These are phyloP conservation scores for Gymnorhina tibicen DNA, from an alignment of 2,113 vertebrate genomes.

Conservation along the genomic window DNA sequence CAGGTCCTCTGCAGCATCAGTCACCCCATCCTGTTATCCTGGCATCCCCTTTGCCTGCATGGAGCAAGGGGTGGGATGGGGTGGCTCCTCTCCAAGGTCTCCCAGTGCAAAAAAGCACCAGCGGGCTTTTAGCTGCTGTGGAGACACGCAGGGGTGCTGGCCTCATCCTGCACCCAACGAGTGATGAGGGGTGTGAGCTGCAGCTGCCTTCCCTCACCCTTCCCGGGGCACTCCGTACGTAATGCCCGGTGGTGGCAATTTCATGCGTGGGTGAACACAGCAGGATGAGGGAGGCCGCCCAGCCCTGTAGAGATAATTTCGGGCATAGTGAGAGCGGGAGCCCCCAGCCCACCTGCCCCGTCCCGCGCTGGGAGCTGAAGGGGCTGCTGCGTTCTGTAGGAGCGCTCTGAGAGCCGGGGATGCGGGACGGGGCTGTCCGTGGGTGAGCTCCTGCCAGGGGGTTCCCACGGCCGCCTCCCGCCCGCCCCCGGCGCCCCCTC, in stretches of 20 bases:
- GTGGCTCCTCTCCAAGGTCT: background rate
- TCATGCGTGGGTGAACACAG: too few relatives aligned
- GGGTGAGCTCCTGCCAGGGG: background rate
- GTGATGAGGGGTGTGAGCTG: background rate
- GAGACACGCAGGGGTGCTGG: accelerated
- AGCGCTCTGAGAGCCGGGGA: background rate
- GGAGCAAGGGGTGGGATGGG: background rate
- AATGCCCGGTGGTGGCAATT: background rate
- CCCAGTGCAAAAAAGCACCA: background rate
- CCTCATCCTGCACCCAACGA: accelerated
- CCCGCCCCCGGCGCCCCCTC: background rate
- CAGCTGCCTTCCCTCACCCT: background rate
- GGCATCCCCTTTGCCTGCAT: accelerated
- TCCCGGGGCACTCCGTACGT: accelerated
- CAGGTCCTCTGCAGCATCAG: background rate
- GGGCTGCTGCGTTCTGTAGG: background rate
- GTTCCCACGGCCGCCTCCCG: background rate
- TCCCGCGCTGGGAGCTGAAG: too few relatives aligned
- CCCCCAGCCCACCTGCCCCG: too few relatives aligned
- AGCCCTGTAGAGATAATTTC: background rate
- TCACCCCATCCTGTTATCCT: background rate
- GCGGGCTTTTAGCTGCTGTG: accelerated
- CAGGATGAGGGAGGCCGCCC: background rate
- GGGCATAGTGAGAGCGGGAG: accelerated
- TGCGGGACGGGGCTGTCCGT: background rate